These are phyloP conservation scores for Typhlichthys subterraneus DNA, from an alignment of 2,797 vertebrate species.

Conservation along the genomic window DNA sequence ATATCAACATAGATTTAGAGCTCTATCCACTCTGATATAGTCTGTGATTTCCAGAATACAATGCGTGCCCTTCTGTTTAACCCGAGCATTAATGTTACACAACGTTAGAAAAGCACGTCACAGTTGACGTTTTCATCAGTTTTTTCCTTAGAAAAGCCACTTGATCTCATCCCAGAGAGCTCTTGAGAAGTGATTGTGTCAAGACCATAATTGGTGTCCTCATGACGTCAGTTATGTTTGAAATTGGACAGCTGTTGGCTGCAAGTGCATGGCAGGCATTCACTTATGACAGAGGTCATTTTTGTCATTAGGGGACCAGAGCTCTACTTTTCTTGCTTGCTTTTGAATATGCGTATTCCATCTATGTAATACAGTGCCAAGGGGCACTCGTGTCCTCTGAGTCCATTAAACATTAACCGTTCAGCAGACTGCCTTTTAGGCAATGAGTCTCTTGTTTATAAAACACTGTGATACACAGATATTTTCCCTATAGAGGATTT, in stretches of 20 bases:
- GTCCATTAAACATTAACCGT: constrained; percentile 69
- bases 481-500: constrained; percentile 15
- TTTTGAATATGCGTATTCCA: constrained; percentile 45
- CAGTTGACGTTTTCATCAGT: constrained; percentile 44
- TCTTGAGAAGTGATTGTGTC: constrained; percentile 67
- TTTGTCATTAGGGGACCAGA: constrained; percentile 47
- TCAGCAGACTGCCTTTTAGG: constrained; percentile 40
- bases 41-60: constrained; percentile 35
- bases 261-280: constrained; percentile 25
- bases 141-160: constrained; percentile 44
- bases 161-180: constrained; percentile 64
- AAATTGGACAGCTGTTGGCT: constrained; percentile 45
- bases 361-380: constrained; percentile 62
- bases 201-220: constrained; percentile 63
- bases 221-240: constrained; percentile 54
- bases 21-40: constrained; percentile 7
- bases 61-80: constrained; percentile 51
- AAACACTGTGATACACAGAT: constrained; percentile 43
- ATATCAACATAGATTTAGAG: too few species aligned
- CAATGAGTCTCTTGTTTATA: constrained; percentile 34
- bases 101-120: constrained; percentile 74
- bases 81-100: constrained; percentile 54
- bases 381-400: constrained; percentile 62
- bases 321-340: constrained; percentile 44
- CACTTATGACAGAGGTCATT: constrained; percentile 52